A percentile compares a stretch with the other conserved stretches of the same genome.
Evolutionary conservation across 2,888 invertebrate genomes (phyloP).

Genomic region (Dasypogon diadema): DNA sequence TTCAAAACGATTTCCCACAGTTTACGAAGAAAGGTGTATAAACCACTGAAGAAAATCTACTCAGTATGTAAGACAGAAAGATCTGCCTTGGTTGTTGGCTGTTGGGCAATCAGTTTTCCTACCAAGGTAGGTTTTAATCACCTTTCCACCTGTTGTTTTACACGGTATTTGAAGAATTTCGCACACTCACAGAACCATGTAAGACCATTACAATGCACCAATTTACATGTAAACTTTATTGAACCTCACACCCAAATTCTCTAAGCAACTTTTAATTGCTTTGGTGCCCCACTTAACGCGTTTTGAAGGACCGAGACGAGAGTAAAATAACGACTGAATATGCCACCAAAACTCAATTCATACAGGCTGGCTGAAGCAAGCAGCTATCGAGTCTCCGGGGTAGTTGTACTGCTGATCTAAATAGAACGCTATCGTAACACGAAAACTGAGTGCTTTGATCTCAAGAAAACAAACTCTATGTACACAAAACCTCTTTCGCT

Average conservation of each 20-base stretch:
- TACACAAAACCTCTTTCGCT: neutral
- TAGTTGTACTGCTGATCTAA: constrained; percentile 46
- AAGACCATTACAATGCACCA: no score
- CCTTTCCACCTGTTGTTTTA: constrained; percentile 45
- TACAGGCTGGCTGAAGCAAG: neutral
- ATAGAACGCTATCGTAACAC: constrained; percentile 34
- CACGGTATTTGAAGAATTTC: constrained; percentile 10
- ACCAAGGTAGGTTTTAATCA: constrained; percentile 4
- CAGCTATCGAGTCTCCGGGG: constrained; percentile 24
- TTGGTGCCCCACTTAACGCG: no score
- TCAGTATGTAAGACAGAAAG: neutral
- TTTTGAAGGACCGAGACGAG: no score
- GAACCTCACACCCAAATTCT: no score
- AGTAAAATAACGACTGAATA: constrained; percentile 4
- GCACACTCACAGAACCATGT: no score
- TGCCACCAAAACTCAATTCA: neutral
- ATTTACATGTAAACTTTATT: no score
- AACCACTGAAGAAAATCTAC: constrained; percentile 11
- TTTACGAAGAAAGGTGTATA: constrained; percentile 23
- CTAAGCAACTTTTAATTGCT: no score
- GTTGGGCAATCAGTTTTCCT: constrained; percentile 33
- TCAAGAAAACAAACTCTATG: constrained; percentile 26
- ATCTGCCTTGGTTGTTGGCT: neutral
- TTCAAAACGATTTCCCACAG: constrained; percentile 22
- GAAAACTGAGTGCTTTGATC: constrained; percentile 4